phyloP scores from a whole-genome alignment of 2,113 vertebrate species.

The Rhegmatorhina hoffmannsi region DNA sequence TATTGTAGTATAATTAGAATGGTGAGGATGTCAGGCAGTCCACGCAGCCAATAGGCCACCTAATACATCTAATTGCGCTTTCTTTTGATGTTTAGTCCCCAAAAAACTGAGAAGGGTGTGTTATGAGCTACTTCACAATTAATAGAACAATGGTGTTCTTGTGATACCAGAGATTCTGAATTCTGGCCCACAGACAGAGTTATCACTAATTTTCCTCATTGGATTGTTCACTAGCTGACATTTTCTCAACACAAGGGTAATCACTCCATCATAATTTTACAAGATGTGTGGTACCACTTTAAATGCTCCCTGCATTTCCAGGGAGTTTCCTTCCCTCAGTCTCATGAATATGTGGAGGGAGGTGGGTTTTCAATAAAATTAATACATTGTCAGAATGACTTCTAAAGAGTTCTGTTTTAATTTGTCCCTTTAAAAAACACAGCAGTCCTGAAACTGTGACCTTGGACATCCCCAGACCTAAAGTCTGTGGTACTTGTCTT shows the following conservation, averaged over 20 bases:
- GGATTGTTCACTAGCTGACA: not conserved
- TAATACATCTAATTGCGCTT: not conserved
- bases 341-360: not conserved
- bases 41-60: not conserved
- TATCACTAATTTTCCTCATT: not conserved
- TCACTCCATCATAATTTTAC: not conserved
- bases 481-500: not conserved
- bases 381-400: not conserved
- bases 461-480: not conserved
- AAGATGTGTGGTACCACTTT: accelerated
- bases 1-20: not conserved
- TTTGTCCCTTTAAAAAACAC: not conserved
- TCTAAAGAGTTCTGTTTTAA: not conserved
- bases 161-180: not conserved
- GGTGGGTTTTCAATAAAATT: not conserved
- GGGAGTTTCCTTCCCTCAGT: not conserved
- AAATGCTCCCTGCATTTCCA: not conserved
- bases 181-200: not conserved
- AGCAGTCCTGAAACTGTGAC: not conserved
- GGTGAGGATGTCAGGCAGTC: not conserved
- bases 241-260: not conserved
- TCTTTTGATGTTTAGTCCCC: not conserved
- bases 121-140: not conserved
- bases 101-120: not conserved
- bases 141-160: not conserved